A percentile compares a stretch with the other conserved stretches of the same genome.
phyloP scores from a whole-genome alignment of 2,113 vertebrate genomes.

The Anoplopoma fimbria region DNA sequence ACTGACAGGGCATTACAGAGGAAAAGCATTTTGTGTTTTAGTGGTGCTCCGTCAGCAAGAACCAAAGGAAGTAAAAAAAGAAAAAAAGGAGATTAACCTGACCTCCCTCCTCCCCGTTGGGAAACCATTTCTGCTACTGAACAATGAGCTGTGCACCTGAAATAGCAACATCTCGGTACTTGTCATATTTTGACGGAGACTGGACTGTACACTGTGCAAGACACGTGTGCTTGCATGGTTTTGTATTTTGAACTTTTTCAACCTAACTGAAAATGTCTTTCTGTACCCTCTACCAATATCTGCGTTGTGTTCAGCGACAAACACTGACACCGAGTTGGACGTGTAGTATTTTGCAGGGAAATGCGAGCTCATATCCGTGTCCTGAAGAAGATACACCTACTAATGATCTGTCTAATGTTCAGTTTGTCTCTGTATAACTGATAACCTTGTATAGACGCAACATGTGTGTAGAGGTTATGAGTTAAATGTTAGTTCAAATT shows the following conservation, averaged over 20 bases:
- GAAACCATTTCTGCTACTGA: background rate
- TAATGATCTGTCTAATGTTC: background rate
- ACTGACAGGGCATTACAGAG: background rate
- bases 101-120: background rate
- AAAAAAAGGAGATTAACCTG: too few species aligned
- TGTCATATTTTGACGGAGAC: background rate
- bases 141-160: background rate
- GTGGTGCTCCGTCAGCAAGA: background rate
- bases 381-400: background rate
- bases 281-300: background rate
- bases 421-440: slow-evolving; percentile 2
- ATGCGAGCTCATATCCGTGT: background rate
- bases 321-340: slow-evolving; percentile 1
- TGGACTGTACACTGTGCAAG: background rate
- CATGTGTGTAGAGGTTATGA: background rate
- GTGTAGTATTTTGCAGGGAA: too few species aligned
- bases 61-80: too few species aligned
- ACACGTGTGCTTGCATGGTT: slow-evolving; percentile 36
- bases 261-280: slow-evolving; percentile 1
- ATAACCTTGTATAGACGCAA: background rate
- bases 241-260: slow-evolving; percentile 3
- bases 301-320: background rate
- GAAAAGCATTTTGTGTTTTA: background rate
- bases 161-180: background rate
- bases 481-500: background rate